Evolutionary conservation across 2,113 vertebrate genomes (phyloP).

Genomic region (Vireo altiloquus): DNA sequence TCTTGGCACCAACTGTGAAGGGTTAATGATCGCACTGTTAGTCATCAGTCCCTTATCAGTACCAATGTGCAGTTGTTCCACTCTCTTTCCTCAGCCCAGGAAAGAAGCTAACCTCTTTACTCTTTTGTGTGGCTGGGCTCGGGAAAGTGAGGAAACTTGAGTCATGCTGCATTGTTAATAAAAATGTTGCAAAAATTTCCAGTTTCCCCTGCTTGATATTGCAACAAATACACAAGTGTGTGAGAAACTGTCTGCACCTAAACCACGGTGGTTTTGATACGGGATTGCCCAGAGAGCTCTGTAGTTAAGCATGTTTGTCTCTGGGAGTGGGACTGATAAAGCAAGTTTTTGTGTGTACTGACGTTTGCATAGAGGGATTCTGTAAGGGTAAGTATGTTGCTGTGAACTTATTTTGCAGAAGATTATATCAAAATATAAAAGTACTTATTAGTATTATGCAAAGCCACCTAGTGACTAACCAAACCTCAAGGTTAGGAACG

Average conservation of each 20-base stretch:
- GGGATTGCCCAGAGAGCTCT: not conserved
- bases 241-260: not conserved
- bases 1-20: not conserved
- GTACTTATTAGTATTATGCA: not conserved
- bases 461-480: not conserved
- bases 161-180: not conserved
- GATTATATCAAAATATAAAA: not conserved
- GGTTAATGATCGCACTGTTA: not conserved
- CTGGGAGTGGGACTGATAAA: not conserved
- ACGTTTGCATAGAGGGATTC: not conserved
- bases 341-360: not conserved
- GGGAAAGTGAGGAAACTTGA: not conserved
- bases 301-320: not conserved
- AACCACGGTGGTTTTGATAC: not conserved
- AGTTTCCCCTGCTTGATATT: not conserved
- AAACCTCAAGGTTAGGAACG: not conserved
- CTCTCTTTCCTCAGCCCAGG: not conserved
- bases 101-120: not conserved
- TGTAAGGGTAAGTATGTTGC: not conserved
- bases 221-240: not conserved
- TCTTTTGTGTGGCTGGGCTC: not conserved
- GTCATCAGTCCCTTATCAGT: not conserved
- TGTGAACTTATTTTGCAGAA: not conserved
- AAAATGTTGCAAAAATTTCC: conserved; percentile 28
- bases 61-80: not conserved